phyloP scores from a whole-genome alignment of 2,113 vertebrate species.

The Gadus macrocephalus region DNA sequence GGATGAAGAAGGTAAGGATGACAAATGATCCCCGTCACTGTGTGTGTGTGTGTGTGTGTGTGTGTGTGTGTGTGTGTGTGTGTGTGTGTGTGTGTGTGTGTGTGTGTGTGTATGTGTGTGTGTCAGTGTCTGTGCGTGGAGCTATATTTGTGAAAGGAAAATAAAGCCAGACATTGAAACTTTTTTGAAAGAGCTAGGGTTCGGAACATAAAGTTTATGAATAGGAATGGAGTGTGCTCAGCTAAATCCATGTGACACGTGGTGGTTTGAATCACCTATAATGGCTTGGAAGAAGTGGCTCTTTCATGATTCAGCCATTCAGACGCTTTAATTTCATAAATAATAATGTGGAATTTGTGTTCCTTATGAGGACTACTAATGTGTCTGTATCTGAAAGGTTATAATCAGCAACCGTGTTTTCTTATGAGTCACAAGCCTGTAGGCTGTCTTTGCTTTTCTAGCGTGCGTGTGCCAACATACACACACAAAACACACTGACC shows the following conservation, averaged over 20 bases:
- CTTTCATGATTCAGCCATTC: too few relatives aligned
- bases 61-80: neutral
- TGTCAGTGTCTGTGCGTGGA: neutral
- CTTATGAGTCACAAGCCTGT: too few relatives aligned
- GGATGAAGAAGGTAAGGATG: slow-evolving; percentile 64
- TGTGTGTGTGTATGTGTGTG: slow-evolving; percentile 13
- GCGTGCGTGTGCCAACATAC: neutral
- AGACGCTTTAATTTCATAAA: too few relatives aligned
- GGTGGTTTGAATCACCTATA: too few relatives aligned
- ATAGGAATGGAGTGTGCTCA: too few relatives aligned
- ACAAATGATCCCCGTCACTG: too few relatives aligned
- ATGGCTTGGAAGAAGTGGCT: too few relatives aligned
- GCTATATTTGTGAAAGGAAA: neutral
- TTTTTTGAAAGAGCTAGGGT: neutral
- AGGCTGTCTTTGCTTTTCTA: neutral
- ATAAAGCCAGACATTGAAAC: neutral
- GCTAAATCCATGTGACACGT: too few relatives aligned
- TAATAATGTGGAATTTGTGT: neutral
- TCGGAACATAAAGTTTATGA: neutral
- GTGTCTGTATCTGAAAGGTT: neutral
- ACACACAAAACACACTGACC: neutral
- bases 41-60: slow-evolving; percentile 1
- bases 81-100: neutral
- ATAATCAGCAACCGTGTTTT: too few relatives aligned
- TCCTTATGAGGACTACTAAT: neutral